Conservation (phyloP, 2,797 vertebrate genomes). For the Pachyuromys duprasi region DNA sequence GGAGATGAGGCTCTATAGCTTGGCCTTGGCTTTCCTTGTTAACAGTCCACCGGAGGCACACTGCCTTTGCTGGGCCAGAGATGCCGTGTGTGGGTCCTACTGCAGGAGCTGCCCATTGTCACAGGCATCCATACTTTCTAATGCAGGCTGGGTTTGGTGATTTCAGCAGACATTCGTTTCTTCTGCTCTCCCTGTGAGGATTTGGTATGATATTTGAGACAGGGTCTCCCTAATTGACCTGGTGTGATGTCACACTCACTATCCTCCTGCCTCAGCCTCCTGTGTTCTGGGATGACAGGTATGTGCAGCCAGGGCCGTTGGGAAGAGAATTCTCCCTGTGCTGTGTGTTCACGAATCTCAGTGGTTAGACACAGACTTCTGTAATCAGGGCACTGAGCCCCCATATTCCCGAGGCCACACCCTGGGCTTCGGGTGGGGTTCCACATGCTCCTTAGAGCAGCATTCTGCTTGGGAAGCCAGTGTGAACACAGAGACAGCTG, state of each 20-base stretch:
- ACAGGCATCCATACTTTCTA: not conserved
- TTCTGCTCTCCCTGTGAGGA: not conserved
- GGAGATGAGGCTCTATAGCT: constrained; percentile 83
- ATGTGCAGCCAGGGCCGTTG: not conserved
- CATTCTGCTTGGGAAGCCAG: constrained; percentile 75
- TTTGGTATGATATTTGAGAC: not conserved
- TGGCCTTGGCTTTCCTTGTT: constrained; percentile 26
- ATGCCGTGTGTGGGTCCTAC: not conserved
- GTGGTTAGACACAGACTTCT: not conserved
- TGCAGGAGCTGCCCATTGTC: not conserved
- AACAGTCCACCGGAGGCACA: not conserved
- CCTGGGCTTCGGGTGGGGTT: not conserved
- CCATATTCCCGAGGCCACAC: fast-evolving
- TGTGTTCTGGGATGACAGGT: not conserved
- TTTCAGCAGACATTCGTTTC: not conserved
- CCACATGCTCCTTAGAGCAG: constrained; percentile 68
- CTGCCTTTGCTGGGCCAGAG: not conserved
- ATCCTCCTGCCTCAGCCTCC: not conserved
- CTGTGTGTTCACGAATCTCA: not conserved
- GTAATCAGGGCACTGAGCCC: fast-evolving
- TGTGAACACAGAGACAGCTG: constrained; percentile 76
- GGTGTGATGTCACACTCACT: not conserved
- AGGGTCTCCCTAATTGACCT: not conserved
- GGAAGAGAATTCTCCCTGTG: not conserved
- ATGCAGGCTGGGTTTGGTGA: not conserved